Conservation (phyloP, 2,888 invertebrate species). For the Rosalia funebris region DNA sequence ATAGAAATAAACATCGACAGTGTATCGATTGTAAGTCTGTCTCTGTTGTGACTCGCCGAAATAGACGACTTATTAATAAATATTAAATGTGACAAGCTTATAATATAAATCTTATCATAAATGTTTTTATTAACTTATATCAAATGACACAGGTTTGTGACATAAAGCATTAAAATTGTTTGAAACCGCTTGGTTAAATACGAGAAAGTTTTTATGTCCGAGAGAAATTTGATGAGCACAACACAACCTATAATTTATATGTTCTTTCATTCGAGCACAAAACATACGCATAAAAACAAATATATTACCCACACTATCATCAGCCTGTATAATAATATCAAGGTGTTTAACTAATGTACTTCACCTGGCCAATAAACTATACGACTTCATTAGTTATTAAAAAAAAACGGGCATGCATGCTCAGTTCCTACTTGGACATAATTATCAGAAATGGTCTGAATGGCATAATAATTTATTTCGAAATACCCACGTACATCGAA, state of each 20-base stretch:
- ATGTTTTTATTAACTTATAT: too few species aligned
- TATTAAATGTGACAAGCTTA: too few species aligned
- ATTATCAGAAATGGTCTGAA: constrained; percentile 37
- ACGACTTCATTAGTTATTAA: constrained; percentile 25
- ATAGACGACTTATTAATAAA: too few species aligned
- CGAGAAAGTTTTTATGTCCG: background rate
- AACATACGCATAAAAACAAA: background rate
- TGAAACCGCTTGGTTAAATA: background rate
- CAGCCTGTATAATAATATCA: background rate
- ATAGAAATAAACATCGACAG: too few species aligned
- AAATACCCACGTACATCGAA: constrained; percentile 9
- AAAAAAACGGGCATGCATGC: constrained; percentile 33
- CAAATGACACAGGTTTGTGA: background rate
- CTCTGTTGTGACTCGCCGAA: too few species aligned
- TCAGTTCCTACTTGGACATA: constrained; percentile 31
- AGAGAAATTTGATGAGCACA: background rate
- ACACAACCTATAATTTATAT: background rate
- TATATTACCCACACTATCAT: background rate
- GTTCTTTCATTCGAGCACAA: background rate
- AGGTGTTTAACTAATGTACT: constrained; percentile 3
- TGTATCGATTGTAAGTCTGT: too few species aligned
- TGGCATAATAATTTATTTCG: constrained; percentile 36
- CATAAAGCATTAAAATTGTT: background rate
- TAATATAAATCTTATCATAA: too few species aligned
- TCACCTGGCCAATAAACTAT: background rate